phyloP scores from a whole-genome alignment of 1,140 invertebrate species.

The Rhagoletis zephyria region DNA sequence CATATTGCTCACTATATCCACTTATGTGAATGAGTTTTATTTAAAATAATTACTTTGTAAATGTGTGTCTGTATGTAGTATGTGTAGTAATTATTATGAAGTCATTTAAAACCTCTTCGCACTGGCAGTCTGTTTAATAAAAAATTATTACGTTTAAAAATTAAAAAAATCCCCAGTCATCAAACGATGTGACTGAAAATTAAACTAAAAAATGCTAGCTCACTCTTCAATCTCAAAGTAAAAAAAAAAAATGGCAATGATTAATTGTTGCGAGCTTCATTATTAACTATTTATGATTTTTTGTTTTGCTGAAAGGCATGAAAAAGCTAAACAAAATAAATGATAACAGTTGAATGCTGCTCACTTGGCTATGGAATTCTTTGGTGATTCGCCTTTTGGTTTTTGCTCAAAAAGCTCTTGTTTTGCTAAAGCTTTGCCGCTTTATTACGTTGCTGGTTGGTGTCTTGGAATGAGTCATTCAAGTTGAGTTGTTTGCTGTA shows the following conservation, averaged over 20 bases:
- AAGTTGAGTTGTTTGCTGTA: background rate
- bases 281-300: background rate
- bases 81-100: background rate
- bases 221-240: background rate
- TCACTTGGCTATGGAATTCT: background rate
- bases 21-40: background rate
- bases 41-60: background rate
- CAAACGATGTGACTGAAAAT: background rate
- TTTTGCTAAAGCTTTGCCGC: background rate
- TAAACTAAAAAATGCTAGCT: background rate
- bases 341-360: background rate
- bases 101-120: background rate
- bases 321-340: background rate
- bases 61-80: background rate
- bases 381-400: background rate
- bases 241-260: background rate
- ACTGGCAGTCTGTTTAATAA: background rate
- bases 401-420: slow-evolving; percentile 41
- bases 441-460: slow-evolving; percentile 14
- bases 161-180: background rate
- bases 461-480: slow-evolving; percentile 26
- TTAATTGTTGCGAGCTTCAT: slow-evolving; percentile 22
- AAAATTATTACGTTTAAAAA: background rate
- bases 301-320: background rate
- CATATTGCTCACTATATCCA: background rate